Conservation (phyloP, 1,140 invertebrate genomes). For the Stegodyphus mimosarum region DNA sequence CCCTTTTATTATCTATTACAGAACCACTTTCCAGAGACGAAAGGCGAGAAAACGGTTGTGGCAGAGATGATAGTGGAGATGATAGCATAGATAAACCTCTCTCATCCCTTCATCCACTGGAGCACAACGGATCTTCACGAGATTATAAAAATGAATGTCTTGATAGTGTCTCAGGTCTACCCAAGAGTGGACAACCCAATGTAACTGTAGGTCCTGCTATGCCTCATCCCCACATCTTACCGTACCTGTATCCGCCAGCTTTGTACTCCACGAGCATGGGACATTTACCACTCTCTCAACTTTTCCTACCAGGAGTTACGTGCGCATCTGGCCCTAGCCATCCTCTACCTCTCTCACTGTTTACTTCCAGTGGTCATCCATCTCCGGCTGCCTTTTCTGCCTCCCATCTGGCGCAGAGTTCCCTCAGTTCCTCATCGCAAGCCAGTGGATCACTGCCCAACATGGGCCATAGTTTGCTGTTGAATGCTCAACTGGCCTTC, state of each 20-base stretch:
- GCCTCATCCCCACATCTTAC: conserved; percentile 78
- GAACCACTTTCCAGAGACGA: conserved; percentile 36
- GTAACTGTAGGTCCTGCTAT: conserved; percentile 82
- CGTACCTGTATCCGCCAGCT: conserved; percentile 87
- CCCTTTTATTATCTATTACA: neutral
- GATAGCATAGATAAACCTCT: conserved; percentile 51
- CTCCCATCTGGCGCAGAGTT: conserved; percentile 62
- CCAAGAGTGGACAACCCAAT: conserved; percentile 48
- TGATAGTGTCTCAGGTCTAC: conserved; percentile 16
- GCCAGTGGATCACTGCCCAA: conserved; percentile 66
- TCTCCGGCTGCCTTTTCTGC: conserved; percentile 59
- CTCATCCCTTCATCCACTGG: conserved; percentile 12
- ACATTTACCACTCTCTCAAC: conserved; percentile 69
- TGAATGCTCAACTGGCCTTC: conserved; percentile 83
- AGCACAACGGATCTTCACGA: conserved; percentile 35
- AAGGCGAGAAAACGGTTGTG: conserved; percentile 21
- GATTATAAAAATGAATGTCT: conserved; percentile 33
- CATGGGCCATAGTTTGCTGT: conserved; percentile 80
- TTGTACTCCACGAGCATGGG: conserved; percentile 74
- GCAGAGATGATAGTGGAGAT: conserved; percentile 39
- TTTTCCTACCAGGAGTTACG: conserved; percentile 74
- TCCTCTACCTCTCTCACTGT: conserved; percentile 62
- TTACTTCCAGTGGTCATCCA: conserved; percentile 59
- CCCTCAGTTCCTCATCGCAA: conserved; percentile 69
- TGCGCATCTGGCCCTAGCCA: conserved; percentile 61